Conservation (phyloP, 1,140 invertebrate genomes). For the Chironomus striatipennis region DNA sequence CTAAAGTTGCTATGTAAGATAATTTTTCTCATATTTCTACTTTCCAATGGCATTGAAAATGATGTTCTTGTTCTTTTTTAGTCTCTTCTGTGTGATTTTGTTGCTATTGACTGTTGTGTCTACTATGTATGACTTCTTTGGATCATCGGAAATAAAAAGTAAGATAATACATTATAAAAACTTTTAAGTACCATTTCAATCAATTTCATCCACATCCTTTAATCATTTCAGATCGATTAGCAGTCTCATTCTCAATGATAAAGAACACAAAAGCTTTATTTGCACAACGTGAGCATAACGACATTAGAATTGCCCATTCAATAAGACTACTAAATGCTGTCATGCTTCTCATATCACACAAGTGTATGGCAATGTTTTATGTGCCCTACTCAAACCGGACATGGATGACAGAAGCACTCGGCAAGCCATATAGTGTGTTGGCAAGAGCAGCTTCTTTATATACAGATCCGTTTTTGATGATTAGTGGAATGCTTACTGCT, state of each 20-base stretch:
- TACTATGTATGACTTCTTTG: conserved; percentile 35
- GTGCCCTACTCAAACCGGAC: conserved; percentile 54
- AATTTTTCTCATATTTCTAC: no score
- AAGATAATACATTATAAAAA: no score
- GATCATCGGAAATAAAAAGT: neutral
- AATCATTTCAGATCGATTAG: neutral
- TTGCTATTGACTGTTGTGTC: conserved; percentile 35
- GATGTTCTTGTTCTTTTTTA: conserved; percentile 27
- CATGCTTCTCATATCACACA: conserved; percentile 52
- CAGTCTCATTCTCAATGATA: conserved; percentile 4
- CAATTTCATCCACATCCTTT: conserved; percentile 16
- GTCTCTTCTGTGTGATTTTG: conserved; percentile 37
- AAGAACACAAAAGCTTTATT: conserved; percentile 6
- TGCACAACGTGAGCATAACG: conserved; percentile 33
- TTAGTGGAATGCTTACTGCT: conserved; percentile 54
- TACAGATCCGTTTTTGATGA: conserved; percentile 58
- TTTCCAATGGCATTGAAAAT: neutral
- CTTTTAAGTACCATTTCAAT: no score
- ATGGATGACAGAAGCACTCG: conserved; percentile 45
- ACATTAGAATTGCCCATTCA: conserved; percentile 52
- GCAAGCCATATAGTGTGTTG: conserved; percentile 52
- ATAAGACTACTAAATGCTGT: conserved; percentile 51
- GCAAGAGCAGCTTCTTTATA: conserved; percentile 55
- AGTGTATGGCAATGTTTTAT: conserved; percentile 57
- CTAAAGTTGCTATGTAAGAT: conserved; percentile 44